Evolutionary conservation across 2,888 invertebrate genomes (phyloP), one percentile per base, ranked within the genome.

Genomic region (Anoncus sp.): DNA sequence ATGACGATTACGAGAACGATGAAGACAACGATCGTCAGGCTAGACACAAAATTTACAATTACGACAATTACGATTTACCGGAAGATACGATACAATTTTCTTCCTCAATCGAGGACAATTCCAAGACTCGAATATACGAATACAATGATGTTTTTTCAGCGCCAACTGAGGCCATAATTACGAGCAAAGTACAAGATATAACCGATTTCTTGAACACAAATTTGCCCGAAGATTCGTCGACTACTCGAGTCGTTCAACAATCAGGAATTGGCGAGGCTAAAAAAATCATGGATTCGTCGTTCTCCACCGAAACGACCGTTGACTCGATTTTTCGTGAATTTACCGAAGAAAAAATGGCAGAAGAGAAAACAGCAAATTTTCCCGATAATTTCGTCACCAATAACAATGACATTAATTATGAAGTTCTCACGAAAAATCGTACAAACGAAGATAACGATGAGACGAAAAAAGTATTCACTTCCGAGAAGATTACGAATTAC

Each of bases 81-180:
- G 35, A 49, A 16, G 43, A 74, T 24, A 5, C 12, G 9, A 22
- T 16, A 12, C 20, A 47, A 9, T 38, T 45, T 53, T 66, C 55
- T 55, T 47, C 49, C 0, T 18, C 63, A 10, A 9, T 6, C 12
- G 16, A 77, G 10, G 43, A 69, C 12, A 51, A 22, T 18, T 59
- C 16, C 18, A 60, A 14, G 1, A 49, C 40, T 14, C 55, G 67
- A 16, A 18, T 24, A 1, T 16, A 43, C 51, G 57, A 73, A 40
- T 55, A 43, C 43, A 10, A 22, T 12, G 67, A 57, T 57, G 22
- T 62, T 63, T 63, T 57, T 57, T 57, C 49, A 27, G 47, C 57
- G 0, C 75, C 78, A 12, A 78, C 75, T 2, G 75, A 78, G 22
- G 51, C 22, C 38, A 47, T 45, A 51, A 53, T 18, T 31, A 20